These are phyloP conservation scores for Paradoxurus hermaphroditus DNA, from an alignment of 2,113 vertebrate genomes.

Conservation along the genomic window DNA sequence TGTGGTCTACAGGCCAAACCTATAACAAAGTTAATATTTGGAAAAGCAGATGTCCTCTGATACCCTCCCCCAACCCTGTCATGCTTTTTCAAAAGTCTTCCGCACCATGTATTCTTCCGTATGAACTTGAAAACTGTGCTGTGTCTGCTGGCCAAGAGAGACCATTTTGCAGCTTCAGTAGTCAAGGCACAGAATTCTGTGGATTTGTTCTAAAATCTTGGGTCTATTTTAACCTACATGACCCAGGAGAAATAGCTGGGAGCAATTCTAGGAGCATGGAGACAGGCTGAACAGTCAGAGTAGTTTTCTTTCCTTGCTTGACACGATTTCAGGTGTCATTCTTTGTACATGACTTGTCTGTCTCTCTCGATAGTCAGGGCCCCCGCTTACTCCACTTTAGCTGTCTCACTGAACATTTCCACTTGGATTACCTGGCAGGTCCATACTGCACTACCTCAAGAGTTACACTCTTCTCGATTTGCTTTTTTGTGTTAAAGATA, in stretches of 20 bases:
- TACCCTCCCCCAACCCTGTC: too few relatives aligned
- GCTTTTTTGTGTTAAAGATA: not conserved
- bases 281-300: not conserved
- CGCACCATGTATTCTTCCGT: not conserved
- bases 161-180: not conserved
- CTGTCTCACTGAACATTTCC: not conserved
- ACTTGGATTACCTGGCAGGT: not conserved
- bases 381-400: not conserved
- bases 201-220: conserved; percentile 9
- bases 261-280: not conserved
- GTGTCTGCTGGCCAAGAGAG: not conserved
- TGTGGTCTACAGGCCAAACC: not conserved
- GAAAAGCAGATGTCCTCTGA: not conserved
- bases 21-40: not conserved
- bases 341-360: not conserved
- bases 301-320: not conserved
- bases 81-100: conserved; percentile 1
- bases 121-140: not conserved
- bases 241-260: not conserved
- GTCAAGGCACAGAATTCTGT: not conserved
- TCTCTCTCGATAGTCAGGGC: not conserved
- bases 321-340: not conserved
- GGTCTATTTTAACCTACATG: not conserved
- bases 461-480: not conserved
- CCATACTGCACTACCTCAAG: not conserved